A percentile compares a stretch with the other conserved stretches of the same genome.
Evolutionary conservation across 2,888 invertebrate species (phyloP).

Genomic region (Microdon myrmicae): DNA sequence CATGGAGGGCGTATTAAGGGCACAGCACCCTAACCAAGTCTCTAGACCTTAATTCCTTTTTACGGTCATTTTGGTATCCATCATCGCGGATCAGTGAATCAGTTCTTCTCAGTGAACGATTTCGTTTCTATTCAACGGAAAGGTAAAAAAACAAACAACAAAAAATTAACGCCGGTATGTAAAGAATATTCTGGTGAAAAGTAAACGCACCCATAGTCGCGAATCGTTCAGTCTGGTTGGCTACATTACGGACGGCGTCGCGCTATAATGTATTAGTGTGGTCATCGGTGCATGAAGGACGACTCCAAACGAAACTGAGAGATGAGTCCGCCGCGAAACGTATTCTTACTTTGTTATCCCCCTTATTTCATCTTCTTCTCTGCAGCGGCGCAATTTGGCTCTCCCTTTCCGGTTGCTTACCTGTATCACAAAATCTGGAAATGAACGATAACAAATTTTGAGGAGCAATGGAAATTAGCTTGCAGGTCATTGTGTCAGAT

Average conservation of each 20-base stretch:
- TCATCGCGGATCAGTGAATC: slow-evolving; percentile 65
- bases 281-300: slow-evolving; percentile 62
- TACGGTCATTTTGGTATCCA: slow-evolving; percentile 67
- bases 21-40: slow-evolving; percentile 56
- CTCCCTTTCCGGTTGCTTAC: too few relatives aligned
- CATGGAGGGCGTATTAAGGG: slow-evolving; percentile 37
- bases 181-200: slow-evolving; percentile 49
- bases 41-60: slow-evolving; percentile 67
- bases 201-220: slow-evolving; percentile 49
- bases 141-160: slow-evolving; percentile 9
- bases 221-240: slow-evolving; percentile 52
- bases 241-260: slow-evolving; percentile 40
- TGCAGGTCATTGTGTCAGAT: too few relatives aligned
- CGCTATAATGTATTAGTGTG: slow-evolving; percentile 45
- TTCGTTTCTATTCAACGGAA: slow-evolving; percentile 48
- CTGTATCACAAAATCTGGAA: too few relatives aligned
- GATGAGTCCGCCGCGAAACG: slow-evolving; percentile 32
- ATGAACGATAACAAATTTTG: too few relatives aligned
- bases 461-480: too few relatives aligned
- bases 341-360: slow-evolving; percentile 12
- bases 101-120: slow-evolving; percentile 51
- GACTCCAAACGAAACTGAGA: slow-evolving; percentile 55
- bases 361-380: too few relatives aligned
- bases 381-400: too few relatives aligned
- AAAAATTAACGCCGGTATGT: slow-evolving; percentile 13